phyloP scores from a whole-genome alignment of 2,113 vertebrate genomes.

The Syrrhaptes paradoxus region DNA sequence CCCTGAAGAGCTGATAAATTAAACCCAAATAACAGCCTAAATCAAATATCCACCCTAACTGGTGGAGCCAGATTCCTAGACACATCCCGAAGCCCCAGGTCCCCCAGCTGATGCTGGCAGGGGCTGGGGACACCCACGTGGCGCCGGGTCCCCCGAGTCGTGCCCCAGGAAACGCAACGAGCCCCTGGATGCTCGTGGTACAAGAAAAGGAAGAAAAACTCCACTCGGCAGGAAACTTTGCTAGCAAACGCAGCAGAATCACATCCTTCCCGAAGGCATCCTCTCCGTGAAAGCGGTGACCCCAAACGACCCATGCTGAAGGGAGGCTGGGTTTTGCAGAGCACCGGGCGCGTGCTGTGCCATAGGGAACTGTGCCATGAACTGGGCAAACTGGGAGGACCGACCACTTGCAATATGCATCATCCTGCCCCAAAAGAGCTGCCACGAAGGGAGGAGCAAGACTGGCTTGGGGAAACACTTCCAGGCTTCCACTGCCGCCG shows the following conservation, averaged over 20 bases:
- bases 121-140: not conserved
- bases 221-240: not conserved
- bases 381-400: not conserved
- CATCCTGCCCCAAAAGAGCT: not conserved
- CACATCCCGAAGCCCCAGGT: not conserved
- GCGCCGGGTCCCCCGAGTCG: not conserved
- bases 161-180: not conserved
- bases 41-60: not conserved
- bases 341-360: fast-evolving
- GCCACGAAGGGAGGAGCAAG: not conserved
- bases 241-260: conserved; percentile 17
- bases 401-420: fast-evolving
- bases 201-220: not conserved
- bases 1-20: not conserved
- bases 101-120: not conserved
- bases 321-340: not conserved
- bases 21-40: not conserved
- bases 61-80: not conserved
- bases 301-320: fast-evolving
- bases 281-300: not conserved
- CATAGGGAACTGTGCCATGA: fast-evolving
- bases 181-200: not conserved
- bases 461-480: not conserved
- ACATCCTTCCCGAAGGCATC: not conserved
- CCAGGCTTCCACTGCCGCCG: not conserved